A percentile compares a stretch with the other conserved stretches of the same genome.
Conservation (phyloP, 2,888 invertebrate genomes). For the Sminthurinus aureus region DNA sequence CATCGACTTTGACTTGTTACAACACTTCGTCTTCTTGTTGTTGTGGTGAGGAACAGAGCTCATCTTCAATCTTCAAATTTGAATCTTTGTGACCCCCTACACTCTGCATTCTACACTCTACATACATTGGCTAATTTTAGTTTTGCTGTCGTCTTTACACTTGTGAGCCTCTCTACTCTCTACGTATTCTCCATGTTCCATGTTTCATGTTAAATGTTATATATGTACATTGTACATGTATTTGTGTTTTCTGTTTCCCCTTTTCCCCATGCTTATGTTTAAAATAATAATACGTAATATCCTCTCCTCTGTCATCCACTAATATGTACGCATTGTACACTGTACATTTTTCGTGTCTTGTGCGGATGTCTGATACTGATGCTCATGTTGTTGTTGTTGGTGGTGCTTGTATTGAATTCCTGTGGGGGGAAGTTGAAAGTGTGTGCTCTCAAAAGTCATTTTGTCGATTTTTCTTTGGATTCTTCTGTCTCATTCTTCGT, state of each 20-base stretch:
- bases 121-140: slow-evolving; percentile 25
- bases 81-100: slow-evolving; percentile 26
- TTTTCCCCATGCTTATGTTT: neutral
- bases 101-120: no score
- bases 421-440: slow-evolving; percentile 2
- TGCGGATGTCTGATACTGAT: neutral
- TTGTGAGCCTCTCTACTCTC: neutral
- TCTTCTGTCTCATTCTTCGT: neutral
- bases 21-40: neutral
- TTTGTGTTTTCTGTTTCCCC: neutral
- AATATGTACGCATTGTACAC: neutral
- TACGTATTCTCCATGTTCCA: neutral
- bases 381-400: no score
- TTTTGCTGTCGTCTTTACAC: neutral
- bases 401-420: neutral
- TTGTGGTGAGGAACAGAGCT: slow-evolving; percentile 14
- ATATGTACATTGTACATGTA: neutral
- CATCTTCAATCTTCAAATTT: slow-evolving; percentile 24
- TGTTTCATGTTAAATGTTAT: neutral
- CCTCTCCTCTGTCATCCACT: no score
- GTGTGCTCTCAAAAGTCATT: slow-evolving; percentile 16
- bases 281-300: neutral
- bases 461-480: slow-evolving; percentile 5
- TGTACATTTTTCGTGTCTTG: neutral
- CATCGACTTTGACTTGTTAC: neutral